These are phyloP conservation scores for Cavia porcellus DNA, from an alignment of 2,113 vertebrate genomes.

Conservation along the genomic window DNA sequence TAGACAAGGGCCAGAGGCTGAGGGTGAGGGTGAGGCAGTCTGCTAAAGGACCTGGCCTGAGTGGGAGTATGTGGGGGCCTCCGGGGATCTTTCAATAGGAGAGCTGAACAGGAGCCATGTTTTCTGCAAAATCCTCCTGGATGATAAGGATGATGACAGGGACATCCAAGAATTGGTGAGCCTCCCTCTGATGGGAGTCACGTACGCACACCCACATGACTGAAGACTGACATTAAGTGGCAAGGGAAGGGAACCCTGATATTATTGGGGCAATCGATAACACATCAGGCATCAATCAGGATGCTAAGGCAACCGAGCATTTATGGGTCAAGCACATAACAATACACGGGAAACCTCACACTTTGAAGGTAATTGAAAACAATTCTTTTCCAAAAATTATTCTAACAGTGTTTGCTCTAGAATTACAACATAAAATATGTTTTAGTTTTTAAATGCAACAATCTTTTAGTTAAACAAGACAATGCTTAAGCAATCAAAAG, in stretches of 20 bases:
- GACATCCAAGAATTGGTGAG: accelerated
- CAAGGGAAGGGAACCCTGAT: not conserved
- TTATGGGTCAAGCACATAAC: not conserved
- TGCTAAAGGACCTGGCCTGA: not conserved
- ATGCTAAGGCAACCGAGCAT: accelerated
- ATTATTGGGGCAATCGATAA: accelerated
- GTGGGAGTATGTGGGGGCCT: accelerated
- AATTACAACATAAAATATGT: not conserved
- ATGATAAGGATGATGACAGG: accelerated
- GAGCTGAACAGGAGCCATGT: not conserved
- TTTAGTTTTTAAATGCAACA: not conserved
- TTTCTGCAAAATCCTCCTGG: not conserved
- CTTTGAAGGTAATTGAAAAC: not conserved
- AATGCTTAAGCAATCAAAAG: not conserved
- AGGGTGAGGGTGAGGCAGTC: not conserved
- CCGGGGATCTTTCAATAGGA: not conserved
- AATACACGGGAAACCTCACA: not conserved
- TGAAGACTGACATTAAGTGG: not conserved
- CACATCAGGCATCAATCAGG: accelerated
- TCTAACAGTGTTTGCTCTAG: not conserved
- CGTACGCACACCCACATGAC: accelerated
- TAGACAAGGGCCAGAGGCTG: accelerated
- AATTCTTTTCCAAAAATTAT: not conserved
- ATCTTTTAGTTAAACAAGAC: not conserved
- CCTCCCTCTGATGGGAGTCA: not conserved